Base-by-base conservation (phyloP, 2,888 invertebrate genomes). In the Idaea straminata region DNA sequence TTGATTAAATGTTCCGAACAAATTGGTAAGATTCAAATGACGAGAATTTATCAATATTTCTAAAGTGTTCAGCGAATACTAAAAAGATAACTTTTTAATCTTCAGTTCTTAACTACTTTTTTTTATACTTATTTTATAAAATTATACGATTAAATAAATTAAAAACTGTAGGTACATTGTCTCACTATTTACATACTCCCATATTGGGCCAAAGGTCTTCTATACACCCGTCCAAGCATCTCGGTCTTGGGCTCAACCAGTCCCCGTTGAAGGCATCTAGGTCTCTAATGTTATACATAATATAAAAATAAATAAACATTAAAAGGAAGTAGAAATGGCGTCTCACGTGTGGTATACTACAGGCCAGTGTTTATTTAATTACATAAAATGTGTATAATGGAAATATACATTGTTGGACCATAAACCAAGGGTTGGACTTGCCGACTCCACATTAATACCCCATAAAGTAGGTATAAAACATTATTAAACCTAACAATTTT, bases 381-480 rank as follows among this genome's bases (percentile, higher is more conserved):
- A 62, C 36, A 36, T 62, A 16, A 10, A 35, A 62, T 58, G 59
- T 59, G 58, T 63, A 47, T 65, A 59, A 16, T 16, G 59, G 63
- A 15, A 58, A n/a, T 58, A n/a, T 58, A 58, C 58, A 58, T 58
- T 58, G 58, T 58, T 58, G 16, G 16, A 7, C 67, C 69, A 71
- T 80, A 79, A 80, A 77, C 25, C 58, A 64, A 69, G 57, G 57
- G 62, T 64, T 61, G 72, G 69, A 70, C 71, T 74, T 67, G 71
- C 74, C 76, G 70, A 72, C 71, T 69, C 69, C 72, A 73, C 71
- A 76, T 79, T 77, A 79, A 74, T 73, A 74, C 74, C 61, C 73
- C 68, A 78, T 81, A 78, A 81, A 79, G 63, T 68, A 57, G 71
- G 62, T 69, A 69, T 77, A 80, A 77, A 80, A 77, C 73, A 67